A percentile compares a stretch with the other conserved stretches of the same genome.
phyloP scores from a whole-genome alignment of 1,140 invertebrate species.

The Drosophila arawakana region DNA sequence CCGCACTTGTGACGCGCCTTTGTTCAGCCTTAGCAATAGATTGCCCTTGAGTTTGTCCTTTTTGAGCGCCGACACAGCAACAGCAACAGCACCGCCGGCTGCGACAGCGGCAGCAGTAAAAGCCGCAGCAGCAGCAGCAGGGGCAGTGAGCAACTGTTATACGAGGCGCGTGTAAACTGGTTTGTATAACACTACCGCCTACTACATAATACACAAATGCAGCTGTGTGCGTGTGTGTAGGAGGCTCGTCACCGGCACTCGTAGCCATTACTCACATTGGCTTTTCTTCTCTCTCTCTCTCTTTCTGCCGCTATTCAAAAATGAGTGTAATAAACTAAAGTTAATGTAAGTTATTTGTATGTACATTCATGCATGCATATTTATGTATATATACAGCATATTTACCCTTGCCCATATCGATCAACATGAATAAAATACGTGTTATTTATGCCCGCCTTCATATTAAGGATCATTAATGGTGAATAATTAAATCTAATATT shows the following conservation, averaged over 20 bases:
- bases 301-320: background rate
- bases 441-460: background rate
- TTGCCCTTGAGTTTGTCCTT: conserved; percentile 79
- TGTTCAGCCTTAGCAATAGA: conserved; percentile 41
- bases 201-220: conserved; percentile 13
- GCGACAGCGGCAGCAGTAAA: conserved; percentile 20
- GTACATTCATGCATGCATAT: background rate
- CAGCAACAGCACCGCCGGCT: conserved; percentile 15
- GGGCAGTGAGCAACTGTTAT: conserved; percentile 50
- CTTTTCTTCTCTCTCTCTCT: background rate
- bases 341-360: background rate
- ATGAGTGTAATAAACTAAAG: conserved; percentile 13
- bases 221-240: conserved; percentile 38
- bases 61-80: conserved; percentile 56
- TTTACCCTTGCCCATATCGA: conserved; percentile 16
- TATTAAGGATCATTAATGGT: conserved; percentile 4
- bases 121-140: conserved; percentile 15
- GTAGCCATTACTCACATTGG: conserved; percentile 14
- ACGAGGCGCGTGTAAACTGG: conserved; percentile 65
- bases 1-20: conserved; percentile 38
- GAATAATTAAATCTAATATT: background rate
- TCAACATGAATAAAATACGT: conserved; percentile 7
- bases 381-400: conserved; percentile 4
- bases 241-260: conserved; percentile 64
- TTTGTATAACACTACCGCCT: conserved; percentile 38